Evolutionary conservation across 1,140 invertebrate genomes (phyloP).

Genomic region (Hylaeus volcanicus): DNA sequence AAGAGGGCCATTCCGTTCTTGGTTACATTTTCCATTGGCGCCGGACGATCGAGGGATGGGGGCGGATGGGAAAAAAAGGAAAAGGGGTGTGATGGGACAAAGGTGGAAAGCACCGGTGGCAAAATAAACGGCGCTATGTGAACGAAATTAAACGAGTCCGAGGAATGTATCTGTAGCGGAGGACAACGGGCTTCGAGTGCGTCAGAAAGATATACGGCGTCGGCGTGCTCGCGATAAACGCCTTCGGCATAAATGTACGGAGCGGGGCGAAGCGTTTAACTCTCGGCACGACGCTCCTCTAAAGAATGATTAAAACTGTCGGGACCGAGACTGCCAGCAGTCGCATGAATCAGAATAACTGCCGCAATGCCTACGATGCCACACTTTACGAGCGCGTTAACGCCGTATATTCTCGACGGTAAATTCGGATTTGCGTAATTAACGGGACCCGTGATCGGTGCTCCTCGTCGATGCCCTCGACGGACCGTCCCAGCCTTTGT

Average conservation of each 20-base stretch:
- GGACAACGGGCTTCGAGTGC: conserved; percentile 45
- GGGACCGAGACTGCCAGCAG: neutral
- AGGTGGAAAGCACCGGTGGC: conserved; percentile 24
- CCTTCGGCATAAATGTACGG: conserved; percentile 51
- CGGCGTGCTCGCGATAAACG: conserved; percentile 64
- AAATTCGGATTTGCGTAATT: neutral
- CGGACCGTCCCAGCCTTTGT: too few species aligned
- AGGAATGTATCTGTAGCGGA: conserved; percentile 55
- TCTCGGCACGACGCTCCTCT: conserved; percentile 30
- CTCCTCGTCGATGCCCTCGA: neutral
- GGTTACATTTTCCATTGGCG: conserved; percentile 53
- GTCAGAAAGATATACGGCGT: conserved; percentile 54
- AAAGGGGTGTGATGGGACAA: neutral
- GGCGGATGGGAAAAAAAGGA: neutral
- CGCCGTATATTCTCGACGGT: neutral
- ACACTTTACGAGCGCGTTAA: neutral
- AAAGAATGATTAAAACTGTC: conserved; percentile 58
- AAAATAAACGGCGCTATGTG: conserved; percentile 59
- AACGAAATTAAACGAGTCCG: conserved; percentile 63
- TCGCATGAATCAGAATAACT: conserved; percentile 11
- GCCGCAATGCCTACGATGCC: too few species aligned
- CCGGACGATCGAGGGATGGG: conserved; percentile 9
- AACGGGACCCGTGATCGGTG: neutral
- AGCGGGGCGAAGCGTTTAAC: conserved; percentile 47
- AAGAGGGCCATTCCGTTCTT: conserved; percentile 43